These are phyloP conservation scores for Eulemur macaco DNA, from an alignment of 2,113 vertebrate species.

Conservation along the genomic window DNA sequence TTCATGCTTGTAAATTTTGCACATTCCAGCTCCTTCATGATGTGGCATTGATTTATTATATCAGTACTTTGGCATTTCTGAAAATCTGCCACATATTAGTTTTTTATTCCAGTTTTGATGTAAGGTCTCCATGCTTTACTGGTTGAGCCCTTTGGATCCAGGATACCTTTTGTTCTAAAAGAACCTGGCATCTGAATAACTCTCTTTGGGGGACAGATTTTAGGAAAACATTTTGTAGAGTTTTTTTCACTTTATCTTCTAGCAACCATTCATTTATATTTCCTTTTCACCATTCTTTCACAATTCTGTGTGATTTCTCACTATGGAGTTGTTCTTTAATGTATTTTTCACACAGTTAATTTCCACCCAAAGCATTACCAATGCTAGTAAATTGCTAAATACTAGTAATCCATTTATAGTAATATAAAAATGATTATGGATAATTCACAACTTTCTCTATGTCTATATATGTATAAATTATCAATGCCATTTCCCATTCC, in stretches of 20 bases:
- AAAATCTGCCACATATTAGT: not conserved
- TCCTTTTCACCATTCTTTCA: not conserved
- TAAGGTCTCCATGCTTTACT: not conserved
- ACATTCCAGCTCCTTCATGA: not conserved
- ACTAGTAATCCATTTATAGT: not conserved
- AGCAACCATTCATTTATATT: not conserved
- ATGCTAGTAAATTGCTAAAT: not conserved
- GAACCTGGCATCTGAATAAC: not conserved
- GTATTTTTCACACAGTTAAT: not conserved
- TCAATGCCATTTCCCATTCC: not conserved
- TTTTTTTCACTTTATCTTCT: not conserved
- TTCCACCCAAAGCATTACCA: not conserved
- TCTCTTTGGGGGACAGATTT: not conserved
- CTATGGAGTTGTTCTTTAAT: slow-evolving; percentile 1
- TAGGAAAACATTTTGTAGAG: not conserved
- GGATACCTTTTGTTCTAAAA: not conserved
- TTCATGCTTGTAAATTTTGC: not conserved
- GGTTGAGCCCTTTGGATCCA: not conserved
- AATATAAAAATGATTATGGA: not conserved
- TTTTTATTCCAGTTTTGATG: not conserved
- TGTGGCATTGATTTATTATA: not conserved
- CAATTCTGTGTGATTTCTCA: not conserved
- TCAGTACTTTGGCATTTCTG: not conserved
- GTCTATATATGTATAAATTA: not conserved
- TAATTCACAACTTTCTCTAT: not conserved